These are phyloP conservation scores for Cacoxenus indagator DNA, from an alignment of 2,888 invertebrate genomes.

Conservation along the genomic window DNA sequence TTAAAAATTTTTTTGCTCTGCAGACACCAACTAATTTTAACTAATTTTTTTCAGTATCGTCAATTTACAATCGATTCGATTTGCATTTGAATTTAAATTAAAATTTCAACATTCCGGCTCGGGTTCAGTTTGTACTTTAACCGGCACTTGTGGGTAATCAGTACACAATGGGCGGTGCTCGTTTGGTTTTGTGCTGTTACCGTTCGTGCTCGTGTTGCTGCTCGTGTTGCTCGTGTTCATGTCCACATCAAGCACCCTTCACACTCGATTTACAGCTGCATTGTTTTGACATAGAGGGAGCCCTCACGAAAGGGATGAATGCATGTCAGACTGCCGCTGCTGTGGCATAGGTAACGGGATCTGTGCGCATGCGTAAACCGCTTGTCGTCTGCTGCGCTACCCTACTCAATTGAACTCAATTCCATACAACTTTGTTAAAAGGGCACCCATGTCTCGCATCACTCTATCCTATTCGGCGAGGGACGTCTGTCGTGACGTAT, in stretches of 20 bases:
- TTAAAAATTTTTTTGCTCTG: no score
- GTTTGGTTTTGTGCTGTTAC: conserved; percentile 15
- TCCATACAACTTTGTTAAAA: no score
- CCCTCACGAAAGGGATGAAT: neutral
- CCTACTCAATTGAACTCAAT: neutral
- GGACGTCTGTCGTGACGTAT: neutral
- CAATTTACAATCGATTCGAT: neutral
- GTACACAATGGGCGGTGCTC: conserved; percentile 16
- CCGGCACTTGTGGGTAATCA: conserved; percentile 50
- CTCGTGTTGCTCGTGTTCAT: conserved; percentile 18
- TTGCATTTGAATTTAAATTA: conserved; percentile 34
- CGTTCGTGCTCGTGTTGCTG: conserved; percentile 22
- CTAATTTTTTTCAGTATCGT: conserved; percentile 30
- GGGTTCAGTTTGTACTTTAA: conserved; percentile 32
- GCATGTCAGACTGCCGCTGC: neutral
- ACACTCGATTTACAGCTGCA: conserved; percentile 37
- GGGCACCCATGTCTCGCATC: conserved; percentile 35
- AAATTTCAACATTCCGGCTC: conserved; percentile 38
- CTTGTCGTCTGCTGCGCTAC: neutral
- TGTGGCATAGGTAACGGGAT: conserved; percentile 5
- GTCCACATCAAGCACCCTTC: conserved; percentile 40
- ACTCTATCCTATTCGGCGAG: neutral
- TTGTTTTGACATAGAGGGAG: conserved; percentile 54
- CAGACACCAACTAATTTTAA: no score
- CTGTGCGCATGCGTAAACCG: conserved; percentile 33